phyloP scores from a whole-genome alignment of 2,888 invertebrate genomes.

The Rhamphomyia laevipes region DNA sequence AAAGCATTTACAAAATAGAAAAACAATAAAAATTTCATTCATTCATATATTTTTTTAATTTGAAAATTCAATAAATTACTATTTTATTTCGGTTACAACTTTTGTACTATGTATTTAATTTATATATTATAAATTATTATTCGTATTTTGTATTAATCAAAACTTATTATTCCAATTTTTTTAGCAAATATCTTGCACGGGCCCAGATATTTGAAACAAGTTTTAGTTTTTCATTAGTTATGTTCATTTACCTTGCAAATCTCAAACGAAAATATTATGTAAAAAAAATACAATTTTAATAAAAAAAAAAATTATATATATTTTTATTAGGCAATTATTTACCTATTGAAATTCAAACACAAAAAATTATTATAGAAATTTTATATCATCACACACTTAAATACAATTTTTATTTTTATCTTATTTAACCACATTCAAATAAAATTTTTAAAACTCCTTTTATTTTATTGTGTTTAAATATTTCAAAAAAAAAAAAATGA shows the following conservation, averaged over 20 bases:
- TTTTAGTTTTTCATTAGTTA: conserved; percentile 25
- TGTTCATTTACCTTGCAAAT: conserved; percentile 37
- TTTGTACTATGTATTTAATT: no score
- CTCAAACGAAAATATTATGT: conserved; percentile 29
- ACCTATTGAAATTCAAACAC: conserved; percentile 22
- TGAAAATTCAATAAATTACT: no score
- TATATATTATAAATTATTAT: no score
- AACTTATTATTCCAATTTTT: conserved; percentile 16
- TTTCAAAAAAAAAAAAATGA: background rate
- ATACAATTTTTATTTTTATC: background rate
- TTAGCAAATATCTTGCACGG: conserved; percentile 18
- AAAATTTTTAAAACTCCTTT: no score
- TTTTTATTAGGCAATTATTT: conserved; percentile 22
- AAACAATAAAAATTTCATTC: background rate
- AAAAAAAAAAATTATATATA: background rate
- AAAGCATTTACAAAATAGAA: conserved; percentile 11
- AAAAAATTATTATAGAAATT: background rate
- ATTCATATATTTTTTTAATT: background rate
- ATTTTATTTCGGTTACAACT: no score
- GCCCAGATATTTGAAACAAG: conserved; percentile 15
- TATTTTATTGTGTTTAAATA: conserved; percentile 6
- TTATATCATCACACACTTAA: background rate
- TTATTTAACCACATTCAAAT: background rate
- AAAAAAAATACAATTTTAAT: conserved; percentile 6
- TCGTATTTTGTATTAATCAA: no score